A percentile compares a stretch with the other conserved stretches of the same genome.
Conservation (phyloP, 2,888 invertebrate species). For the Drosophila vallismaia region DNA sequence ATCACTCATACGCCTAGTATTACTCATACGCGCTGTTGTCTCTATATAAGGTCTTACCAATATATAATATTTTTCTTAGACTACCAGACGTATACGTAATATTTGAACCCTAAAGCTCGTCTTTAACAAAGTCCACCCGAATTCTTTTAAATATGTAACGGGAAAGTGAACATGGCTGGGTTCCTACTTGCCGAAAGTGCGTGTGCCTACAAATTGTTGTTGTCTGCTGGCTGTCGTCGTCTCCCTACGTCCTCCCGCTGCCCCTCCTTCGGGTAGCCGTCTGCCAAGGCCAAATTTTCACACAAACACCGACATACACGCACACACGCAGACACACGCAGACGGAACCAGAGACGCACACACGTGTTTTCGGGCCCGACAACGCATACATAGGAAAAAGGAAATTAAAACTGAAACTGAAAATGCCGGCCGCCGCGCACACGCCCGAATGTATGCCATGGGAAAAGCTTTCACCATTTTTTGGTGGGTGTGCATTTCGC, state of each 20-base stretch:
- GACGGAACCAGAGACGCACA: slow-evolving; percentile 49
- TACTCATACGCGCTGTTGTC: neutral
- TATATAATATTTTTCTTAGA: too few relatives aligned
- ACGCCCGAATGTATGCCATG: slow-evolving; percentile 71
- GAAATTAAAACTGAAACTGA: slow-evolving; percentile 80
- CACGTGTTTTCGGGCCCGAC: slow-evolving; percentile 57
- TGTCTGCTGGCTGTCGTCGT: slow-evolving; percentile 73
- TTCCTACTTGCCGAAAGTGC: slow-evolving; percentile 62
- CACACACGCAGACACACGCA: slow-evolving; percentile 10
- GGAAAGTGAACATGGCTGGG: slow-evolving; percentile 28
- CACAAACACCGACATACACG: slow-evolving; percentile 52
- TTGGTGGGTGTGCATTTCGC: slow-evolving; percentile 31
- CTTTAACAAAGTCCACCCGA: slow-evolving; percentile 17
- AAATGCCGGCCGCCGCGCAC: slow-evolving; percentile 70
- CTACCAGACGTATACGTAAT: too few relatives aligned
- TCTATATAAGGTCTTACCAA: too few relatives aligned
- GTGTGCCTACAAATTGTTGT: slow-evolving; percentile 50
- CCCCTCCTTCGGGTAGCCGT: slow-evolving; percentile 27
- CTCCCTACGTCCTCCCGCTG: slow-evolving; percentile 15
- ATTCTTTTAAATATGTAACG: slow-evolving; percentile 30
- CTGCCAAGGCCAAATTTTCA: slow-evolving; percentile 78
- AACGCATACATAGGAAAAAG: slow-evolving; percentile 78
- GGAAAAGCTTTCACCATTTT: slow-evolving; percentile 29
- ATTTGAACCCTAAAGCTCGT: neutral
- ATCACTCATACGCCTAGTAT: slow-evolving; percentile 3